These are phyloP conservation scores for Rhopalosiphum padi DNA, from an alignment of 1,140 invertebrate genomes.

Conservation along the genomic window DNA sequence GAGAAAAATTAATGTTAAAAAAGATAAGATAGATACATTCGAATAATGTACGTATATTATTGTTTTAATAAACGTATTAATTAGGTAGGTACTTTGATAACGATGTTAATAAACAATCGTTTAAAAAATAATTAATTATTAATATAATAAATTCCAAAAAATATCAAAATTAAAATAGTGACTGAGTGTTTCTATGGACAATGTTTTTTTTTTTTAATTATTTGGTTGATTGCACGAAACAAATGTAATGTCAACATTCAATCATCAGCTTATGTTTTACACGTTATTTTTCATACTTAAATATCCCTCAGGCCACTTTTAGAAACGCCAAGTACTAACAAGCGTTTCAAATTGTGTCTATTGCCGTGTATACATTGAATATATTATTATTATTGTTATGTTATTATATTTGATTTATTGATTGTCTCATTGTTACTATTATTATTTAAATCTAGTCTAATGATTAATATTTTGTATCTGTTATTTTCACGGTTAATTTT, in stretches of 20 bases:
- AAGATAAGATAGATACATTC: background rate
- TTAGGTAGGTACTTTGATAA: background rate
- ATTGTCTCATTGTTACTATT: too few relatives aligned
- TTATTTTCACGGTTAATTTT: too few relatives aligned
- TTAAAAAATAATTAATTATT: background rate
- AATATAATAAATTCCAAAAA: background rate
- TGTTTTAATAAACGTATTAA: background rate
- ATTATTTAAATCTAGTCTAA: too few relatives aligned
- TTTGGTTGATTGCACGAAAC: background rate
- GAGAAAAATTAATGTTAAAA: background rate
- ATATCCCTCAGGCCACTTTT: too few relatives aligned
- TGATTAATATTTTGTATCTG: too few relatives aligned
- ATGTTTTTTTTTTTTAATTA: background rate
- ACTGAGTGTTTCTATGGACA: background rate
- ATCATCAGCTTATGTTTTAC: too few relatives aligned
- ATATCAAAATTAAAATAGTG: background rate
- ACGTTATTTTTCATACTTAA: background rate
- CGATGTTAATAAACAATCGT: background rate
- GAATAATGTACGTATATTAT: background rate
- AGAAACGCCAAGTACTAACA: background rate
- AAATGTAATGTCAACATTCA: too few relatives aligned
- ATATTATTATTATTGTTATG: background rate
- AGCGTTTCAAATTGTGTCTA: background rate
- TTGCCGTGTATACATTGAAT: background rate
- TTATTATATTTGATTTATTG: too few relatives aligned